Percentiles rank a stretch among this genome's conserved stretches.
Conservation (phyloP, 2,797 vertebrate genomes). For the Cryptoprocta ferox region DNA sequence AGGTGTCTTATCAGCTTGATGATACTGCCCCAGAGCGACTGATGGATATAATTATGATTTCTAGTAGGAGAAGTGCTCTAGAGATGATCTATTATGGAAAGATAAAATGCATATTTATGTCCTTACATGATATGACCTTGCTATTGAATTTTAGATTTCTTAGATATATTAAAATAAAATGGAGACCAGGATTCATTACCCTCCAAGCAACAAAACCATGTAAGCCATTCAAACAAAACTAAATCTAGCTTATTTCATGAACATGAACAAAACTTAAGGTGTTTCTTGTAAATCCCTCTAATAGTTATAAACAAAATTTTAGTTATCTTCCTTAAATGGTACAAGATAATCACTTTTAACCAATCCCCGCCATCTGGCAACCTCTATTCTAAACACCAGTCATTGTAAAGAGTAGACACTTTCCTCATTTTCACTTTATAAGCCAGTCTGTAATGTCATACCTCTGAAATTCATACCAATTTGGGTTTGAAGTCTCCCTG, state of each 20-base stretch:
- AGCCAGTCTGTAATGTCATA: background rate
- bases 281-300: background rate
- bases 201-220: background rate
- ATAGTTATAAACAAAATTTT: background rate
- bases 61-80: constrained; percentile 37
- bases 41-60: constrained; percentile 61
- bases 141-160: constrained; percentile 55
- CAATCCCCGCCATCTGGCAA: background rate
- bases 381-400: background rate
- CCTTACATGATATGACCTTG: background rate
- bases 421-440: background rate
- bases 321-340: background rate
- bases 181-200: background rate
- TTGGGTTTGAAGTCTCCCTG: background rate
- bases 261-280: background rate
- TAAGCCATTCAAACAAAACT: background rate
- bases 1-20: constrained; percentile 29
- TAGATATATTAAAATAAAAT: constrained; percentile 4
- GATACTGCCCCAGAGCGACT: background rate
- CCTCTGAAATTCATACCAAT: background rate
- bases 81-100: constrained; percentile 56
- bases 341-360: background rate
- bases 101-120: constrained; percentile 2
- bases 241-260: background rate
- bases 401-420: background rate